phyloP scores from a whole-genome alignment of 2,888 invertebrate genomes.

The Cheilosia scutellata region DNA sequence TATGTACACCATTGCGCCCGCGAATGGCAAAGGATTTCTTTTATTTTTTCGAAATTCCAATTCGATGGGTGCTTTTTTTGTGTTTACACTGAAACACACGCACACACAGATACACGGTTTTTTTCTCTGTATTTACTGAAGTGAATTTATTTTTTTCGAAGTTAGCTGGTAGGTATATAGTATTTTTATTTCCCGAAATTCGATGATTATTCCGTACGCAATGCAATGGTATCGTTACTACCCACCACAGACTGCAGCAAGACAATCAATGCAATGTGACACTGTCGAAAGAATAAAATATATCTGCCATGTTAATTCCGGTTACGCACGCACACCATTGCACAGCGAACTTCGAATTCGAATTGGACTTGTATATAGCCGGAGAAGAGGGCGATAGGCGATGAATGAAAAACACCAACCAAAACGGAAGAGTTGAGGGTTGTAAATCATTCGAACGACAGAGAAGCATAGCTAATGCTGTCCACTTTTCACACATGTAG shows the following conservation, averaged over 20 bases:
- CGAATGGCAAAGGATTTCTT: conserved; percentile 44
- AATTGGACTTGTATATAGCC: conserved; percentile 65
- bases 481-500: conserved; percentile 63
- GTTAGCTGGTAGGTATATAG: conserved; percentile 7
- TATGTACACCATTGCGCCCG: conserved; percentile 44
- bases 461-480: conserved; percentile 45
- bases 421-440: conserved; percentile 76
- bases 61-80: conserved; percentile 41
- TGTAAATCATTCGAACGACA: conserved; percentile 78
- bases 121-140: conserved; percentile 9
- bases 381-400: conserved; percentile 37
- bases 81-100: conserved; percentile 43
- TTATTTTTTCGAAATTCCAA: conserved; percentile 75
- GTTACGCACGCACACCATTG: conserved; percentile 4
- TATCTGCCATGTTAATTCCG: conserved; percentile 55
- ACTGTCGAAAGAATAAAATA: conserved; percentile 64
- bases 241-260: conserved; percentile 55
- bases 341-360: conserved; percentile 63
- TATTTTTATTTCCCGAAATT: conserved; percentile 32
- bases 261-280: conserved; percentile 69
- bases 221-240: conserved; percentile 65
- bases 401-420: conserved; percentile 71
- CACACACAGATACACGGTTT: conserved; percentile 13
- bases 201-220: conserved; percentile 47
- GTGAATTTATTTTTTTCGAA: conserved; percentile 19